A percentile compares a stretch with the other conserved stretches of the same genome.
Conservation (phyloP, 2,888 invertebrate genomes). For the Hirtodrosophila cameraria region DNA sequence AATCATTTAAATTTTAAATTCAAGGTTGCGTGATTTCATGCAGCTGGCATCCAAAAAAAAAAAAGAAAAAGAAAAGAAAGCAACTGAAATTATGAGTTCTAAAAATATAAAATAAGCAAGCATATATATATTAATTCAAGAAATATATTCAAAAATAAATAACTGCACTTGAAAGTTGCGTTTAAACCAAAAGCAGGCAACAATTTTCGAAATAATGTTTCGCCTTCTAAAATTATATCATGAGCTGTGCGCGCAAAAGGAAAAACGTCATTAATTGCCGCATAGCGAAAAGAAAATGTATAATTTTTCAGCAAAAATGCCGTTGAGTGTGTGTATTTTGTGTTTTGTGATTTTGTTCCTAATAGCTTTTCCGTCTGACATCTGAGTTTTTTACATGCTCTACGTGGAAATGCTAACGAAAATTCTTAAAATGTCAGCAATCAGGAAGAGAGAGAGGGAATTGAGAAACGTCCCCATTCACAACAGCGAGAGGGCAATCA, state of each 20-base stretch:
- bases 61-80: too few relatives aligned
- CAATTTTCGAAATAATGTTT: too few relatives aligned
- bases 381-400: constrained; percentile 28
- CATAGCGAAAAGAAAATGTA: constrained; percentile 32
- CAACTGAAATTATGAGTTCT: constrained; percentile 37
- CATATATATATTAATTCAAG: constrained; percentile 41
- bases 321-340: constrained; percentile 12
- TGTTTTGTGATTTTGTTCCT: too few relatives aligned
- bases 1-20: constrained; percentile 37
- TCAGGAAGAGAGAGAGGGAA: not conserved
- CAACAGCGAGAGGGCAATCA: too few relatives aligned
- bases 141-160: constrained; percentile 50
- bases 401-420: not conserved
- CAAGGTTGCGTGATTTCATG: constrained; percentile 68
- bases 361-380: constrained; percentile 42
- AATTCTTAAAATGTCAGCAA: too few relatives aligned
- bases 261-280: constrained; percentile 69
- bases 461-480: too few relatives aligned
- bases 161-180: constrained; percentile 54
- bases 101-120: too few relatives aligned
- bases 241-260: constrained; percentile 35
- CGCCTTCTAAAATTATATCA: constrained; percentile 62
- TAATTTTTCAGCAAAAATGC: constrained; percentile 18
- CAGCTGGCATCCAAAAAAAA: constrained; percentile 45
- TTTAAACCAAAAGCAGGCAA: too few relatives aligned